phyloP scores from a whole-genome alignment of 2,888 invertebrate genomes.

The Thyatira batis region DNA sequence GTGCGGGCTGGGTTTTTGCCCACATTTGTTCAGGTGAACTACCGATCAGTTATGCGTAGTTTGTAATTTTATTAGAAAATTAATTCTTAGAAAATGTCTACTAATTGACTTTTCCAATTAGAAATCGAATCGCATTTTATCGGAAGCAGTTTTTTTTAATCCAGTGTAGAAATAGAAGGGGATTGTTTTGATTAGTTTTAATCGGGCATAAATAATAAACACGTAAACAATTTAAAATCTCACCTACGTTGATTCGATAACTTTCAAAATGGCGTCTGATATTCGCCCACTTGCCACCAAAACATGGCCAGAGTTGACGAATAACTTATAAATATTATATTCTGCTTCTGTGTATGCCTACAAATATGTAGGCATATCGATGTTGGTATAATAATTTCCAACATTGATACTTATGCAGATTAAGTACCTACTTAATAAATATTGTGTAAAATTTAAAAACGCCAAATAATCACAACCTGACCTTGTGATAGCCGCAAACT shows the following conservation, averaged over 20 bases:
- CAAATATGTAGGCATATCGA: too few species aligned
- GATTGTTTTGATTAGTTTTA: too few species aligned
- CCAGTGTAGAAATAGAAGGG: conserved; percentile 14
- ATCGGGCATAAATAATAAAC: too few species aligned
- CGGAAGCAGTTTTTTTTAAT: background rate
- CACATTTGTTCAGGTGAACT: conserved; percentile 51
- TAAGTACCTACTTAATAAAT: too few species aligned
- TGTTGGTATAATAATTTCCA: too few species aligned
- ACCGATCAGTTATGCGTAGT: conserved; percentile 44
- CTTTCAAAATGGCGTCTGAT: conserved; percentile 68
- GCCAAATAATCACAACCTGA: background rate
- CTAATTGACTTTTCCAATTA: conserved; percentile 7
- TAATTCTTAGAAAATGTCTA: background rate
- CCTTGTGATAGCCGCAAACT: background rate
- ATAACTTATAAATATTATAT: conserved; percentile 39
- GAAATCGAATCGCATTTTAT: background rate
- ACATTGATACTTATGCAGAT: too few species aligned
- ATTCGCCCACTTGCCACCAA: conserved; percentile 64
- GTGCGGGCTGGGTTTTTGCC: conserved; percentile 55
- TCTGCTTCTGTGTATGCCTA: conserved; percentile 29
- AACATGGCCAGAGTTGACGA: conserved; percentile 36
- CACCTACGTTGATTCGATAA: conserved; percentile 68
- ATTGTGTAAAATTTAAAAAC: too few species aligned
- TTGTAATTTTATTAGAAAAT: conserved; percentile 4
- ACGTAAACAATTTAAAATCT: conserved; percentile 48